Evolutionary conservation across 2,113 vertebrate species (phyloP).

Genomic region (Istiophorus platypterus): DNA sequence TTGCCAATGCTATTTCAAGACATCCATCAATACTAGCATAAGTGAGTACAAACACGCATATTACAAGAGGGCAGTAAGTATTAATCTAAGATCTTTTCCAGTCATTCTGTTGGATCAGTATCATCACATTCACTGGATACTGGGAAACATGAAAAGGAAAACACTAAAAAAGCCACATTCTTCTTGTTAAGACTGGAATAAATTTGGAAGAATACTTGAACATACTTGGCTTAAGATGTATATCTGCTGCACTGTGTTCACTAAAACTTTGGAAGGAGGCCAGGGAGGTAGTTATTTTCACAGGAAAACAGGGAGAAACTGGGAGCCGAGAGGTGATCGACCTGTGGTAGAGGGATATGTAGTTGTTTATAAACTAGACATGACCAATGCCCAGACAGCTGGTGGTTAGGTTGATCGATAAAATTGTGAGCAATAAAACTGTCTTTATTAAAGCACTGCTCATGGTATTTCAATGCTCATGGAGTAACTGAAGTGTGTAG

Average conservation of each 20-base stretch:
- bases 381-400: neutral
- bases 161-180: too few relatives aligned
- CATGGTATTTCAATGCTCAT: neutral
- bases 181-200: neutral
- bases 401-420: neutral
- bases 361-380: neutral
- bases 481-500: neutral
- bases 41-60: slow-evolving; percentile 15
- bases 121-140: neutral
- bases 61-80: neutral
- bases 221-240: neutral
- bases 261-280: neutral
- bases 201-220: neutral
- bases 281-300: neutral
- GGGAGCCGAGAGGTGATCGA: neutral
- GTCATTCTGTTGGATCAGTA: neutral
- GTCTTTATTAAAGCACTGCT: neutral
- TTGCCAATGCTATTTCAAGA: slow-evolving; percentile 37
- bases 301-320: neutral
- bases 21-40: slow-evolving; percentile 7
- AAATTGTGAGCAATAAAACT: neutral
- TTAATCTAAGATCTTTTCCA: neutral
- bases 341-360: neutral
- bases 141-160: neutral
- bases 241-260: neutral